Evolutionary conservation across 2,888 invertebrate genomes (phyloP), one percentile per base, ranked within the genome.

Genomic region (Dicyrtoma fusca): DNA sequence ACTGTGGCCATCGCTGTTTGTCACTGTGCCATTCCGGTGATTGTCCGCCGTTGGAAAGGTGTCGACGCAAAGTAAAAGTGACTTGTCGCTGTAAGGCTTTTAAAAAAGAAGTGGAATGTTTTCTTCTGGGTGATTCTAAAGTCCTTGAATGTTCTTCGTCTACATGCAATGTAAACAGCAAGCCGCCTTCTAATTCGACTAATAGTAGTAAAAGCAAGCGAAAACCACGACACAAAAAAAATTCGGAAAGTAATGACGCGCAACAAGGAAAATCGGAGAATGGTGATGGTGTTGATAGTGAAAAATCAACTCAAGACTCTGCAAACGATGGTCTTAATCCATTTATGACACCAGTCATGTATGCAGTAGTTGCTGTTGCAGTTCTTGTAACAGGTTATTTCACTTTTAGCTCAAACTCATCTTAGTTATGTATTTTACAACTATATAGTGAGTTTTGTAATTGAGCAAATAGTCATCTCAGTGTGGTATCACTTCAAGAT

Each of bases 1-100:
- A 88, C 8, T 97, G 96, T 84, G 92, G 93, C 0, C 96, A 97
- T 84, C 89, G 92, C 8, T 94, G 94, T 82, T 85, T 87, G 45
- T 85, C 88, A 8, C 85, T 86, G 53, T 94, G 94, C 80, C 94
- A 94, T 82, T 84, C 89, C 0, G 92, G 91, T 0, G 81, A 83
- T 0, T 95, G 94, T 82, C 87, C 87, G 0, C 86, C 87, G 75
- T 84, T 87, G 5, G 89, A 90, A 74, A 82, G 84, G 0, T 96
- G 96, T 82, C 88, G 87, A 71, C 92, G 92, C 82, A 94, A 92
- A 83, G 88, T 94, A 0, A 92, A 91, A 83, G 84, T 93, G 0
- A 86, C 87, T 72, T 96, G 96, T 81, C 84, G 86, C 44, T 96
- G 96, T 83, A 90, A 90, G 79, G 88, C 91, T 73, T 84, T 91